Base-by-base conservation (phyloP, 2,888 invertebrate species). In the Synergus itoensis region DNA sequence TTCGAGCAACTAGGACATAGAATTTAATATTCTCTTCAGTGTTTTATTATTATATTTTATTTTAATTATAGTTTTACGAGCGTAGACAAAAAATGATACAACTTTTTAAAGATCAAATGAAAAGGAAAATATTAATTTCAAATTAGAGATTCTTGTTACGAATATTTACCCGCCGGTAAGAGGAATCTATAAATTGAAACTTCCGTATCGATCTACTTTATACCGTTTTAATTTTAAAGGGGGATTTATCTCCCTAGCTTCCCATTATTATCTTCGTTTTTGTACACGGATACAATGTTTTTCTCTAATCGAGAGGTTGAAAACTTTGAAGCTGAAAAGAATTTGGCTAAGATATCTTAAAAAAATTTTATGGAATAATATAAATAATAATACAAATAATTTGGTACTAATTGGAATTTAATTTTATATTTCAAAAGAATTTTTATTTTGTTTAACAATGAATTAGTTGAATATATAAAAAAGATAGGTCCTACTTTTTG, bases 271-370 rank as follows among this genome's bases (percentile, higher is more conserved):
- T 73, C 16, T 69, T 28, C 12, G 16, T 8, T 53, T 73, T 73
- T 73, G 69, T 73, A 73, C 69, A 73, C 45, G 48, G 69, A 73
- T 53, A 53, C 36, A 48, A 48, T 48, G 12, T 48, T 69, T 67
- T 53, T 69, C 12, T 67, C 21, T 73, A 73, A 36, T 36, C 48
- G 28, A 73, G 48, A 36, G 9, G 1, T 53, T 36, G 36, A 16
- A 53, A 21, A 53, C 36, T 53, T n/a, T 36, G n/a, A 73, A 73
- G 12, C 36, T 73, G 73, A 73, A 53, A 67, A 18, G 21, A 65
- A n/a, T 16, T 4, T 18, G 60, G 18, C 0, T 12, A 8, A 60
- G 4, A 60, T n/a, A 12, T 11, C 9, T 21, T 12, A 11, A 60
- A 60, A 9, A 11, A 18, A 18, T 57, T 18, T 57, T 9, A 9